A percentile compares a stretch with the other conserved stretches of the same genome.
Evolutionary conservation across 2,888 invertebrate genomes (phyloP).

Genomic region (Cryptus armator): DNA sequence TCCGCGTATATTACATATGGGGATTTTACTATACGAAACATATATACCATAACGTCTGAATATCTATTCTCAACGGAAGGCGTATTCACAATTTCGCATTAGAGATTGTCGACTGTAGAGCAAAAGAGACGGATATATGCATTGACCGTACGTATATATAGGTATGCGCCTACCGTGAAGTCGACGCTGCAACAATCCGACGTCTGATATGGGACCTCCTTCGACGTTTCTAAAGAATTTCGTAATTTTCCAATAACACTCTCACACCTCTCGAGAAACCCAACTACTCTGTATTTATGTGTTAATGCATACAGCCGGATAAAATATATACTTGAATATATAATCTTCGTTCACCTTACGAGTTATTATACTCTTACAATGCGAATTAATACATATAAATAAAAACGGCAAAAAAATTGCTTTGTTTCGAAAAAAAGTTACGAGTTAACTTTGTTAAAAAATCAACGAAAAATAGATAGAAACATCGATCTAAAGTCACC

Average conservation of each 20-base stretch:
- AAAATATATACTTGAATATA: background rate
- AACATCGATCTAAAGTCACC: no score
- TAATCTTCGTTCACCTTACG: background rate
- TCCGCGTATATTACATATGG: conserved; percentile 50
- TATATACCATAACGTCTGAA: conserved; percentile 22
- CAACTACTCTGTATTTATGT: background rate
- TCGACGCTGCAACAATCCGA: conserved; percentile 40
- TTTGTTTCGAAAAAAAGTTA: no score
- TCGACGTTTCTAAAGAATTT: conserved; percentile 64
- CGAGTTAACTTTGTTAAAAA: no score
- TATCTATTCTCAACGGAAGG: conserved; percentile 49
- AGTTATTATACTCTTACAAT: background rate
- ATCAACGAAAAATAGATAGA: no score
- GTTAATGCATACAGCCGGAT: background rate
- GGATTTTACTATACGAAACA: conserved; percentile 26
- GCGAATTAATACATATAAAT: no score
- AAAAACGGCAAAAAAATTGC: no score
- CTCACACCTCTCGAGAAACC: background rate
- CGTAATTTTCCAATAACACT: conserved; percentile 60
- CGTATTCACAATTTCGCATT: conserved; percentile 62
- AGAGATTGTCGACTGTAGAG: conserved; percentile 26
- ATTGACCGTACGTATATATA: conserved; percentile 1
- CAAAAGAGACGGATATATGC: conserved; percentile 38
- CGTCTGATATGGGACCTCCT: conserved; percentile 58
- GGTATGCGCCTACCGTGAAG: conserved; percentile 20